Conservation (phyloP, 1,140 invertebrate species). For the Uloborus diversus region DNA sequence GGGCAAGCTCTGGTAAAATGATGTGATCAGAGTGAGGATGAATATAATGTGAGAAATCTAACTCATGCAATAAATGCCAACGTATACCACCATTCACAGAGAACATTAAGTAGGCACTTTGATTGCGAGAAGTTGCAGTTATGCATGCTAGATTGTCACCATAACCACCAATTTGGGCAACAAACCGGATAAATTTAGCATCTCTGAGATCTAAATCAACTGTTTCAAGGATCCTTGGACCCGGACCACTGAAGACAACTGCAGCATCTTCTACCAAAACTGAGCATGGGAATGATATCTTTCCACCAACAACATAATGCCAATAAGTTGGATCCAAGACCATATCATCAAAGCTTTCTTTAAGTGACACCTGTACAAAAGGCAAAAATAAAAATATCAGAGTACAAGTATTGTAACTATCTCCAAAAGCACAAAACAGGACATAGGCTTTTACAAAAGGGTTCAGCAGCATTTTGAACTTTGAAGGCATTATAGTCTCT, state of each 20-base stretch:
- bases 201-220: slow-evolving; percentile 64
- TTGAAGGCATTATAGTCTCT: no score
- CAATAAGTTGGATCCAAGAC: slow-evolving; percentile 41
- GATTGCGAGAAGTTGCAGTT: slow-evolving; percentile 36
- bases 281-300: slow-evolving; percentile 30
- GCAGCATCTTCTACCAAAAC: slow-evolving; percentile 51
- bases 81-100: slow-evolving; percentile 60
- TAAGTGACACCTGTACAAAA: slow-evolving; percentile 28
- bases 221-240: slow-evolving; percentile 64
- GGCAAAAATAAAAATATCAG: neutral
- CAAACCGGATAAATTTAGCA: slow-evolving; percentile 60
- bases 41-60: slow-evolving; percentile 64
- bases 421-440: no score
- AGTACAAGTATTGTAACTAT: no score
- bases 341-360: slow-evolving; percentile 42
- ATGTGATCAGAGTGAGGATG: slow-evolving; percentile 64
- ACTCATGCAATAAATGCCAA: slow-evolving; percentile 66
- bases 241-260: slow-evolving; percentile 63
- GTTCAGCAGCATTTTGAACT: no score
- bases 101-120: slow-evolving; percentile 49
- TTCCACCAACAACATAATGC: slow-evolving; percentile 46
- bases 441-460: no score
- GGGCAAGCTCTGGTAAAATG: slow-evolving; percentile 62
- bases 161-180: slow-evolving; percentile 51
- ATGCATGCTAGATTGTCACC: slow-evolving; percentile 52